Percentiles rank a stretch among this genome's conserved stretches.
Conservation (phyloP, 2,797 vertebrate species). For the Chaunax sp. region DNA sequence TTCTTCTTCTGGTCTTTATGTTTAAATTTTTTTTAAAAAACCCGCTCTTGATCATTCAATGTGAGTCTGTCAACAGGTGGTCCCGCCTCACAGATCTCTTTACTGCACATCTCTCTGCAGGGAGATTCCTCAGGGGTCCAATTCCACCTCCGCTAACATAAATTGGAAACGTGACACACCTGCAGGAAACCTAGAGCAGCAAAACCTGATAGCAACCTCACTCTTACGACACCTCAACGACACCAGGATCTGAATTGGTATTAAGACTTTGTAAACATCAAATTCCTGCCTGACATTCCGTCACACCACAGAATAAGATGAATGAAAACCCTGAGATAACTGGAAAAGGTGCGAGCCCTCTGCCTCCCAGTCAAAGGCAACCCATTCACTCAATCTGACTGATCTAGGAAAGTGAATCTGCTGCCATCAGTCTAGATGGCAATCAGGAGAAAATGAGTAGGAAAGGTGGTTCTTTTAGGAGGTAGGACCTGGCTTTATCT, state of each 20-base stretch:
- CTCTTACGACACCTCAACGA: constrained; percentile 25
- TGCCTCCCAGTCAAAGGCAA: constrained; percentile 25
- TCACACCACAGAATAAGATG: constrained; percentile 14
- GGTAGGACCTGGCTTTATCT: background rate
- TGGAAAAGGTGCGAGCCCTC: constrained; percentile 4
- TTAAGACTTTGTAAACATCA: constrained; percentile 9
- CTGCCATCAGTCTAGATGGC: constrained; percentile 26
- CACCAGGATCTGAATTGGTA: constrained; percentile 25
- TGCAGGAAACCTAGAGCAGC: constrained; percentile 56
- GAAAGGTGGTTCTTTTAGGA: background rate
- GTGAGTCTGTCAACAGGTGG: constrained; percentile 70
- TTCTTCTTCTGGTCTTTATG: constrained; percentile 5
- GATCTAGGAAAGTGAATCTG: constrained; percentile 44
- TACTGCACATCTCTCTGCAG: constrained; percentile 28
- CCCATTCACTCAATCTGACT: constrained; percentile 37
- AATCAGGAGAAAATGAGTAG: constrained; percentile 39
- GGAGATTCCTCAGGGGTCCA: constrained; percentile 63
- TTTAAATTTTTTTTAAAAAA: constrained; percentile 4
- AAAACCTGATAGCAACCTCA: constrained; percentile 36
- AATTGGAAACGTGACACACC: constrained; percentile 76
- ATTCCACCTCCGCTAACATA: constrained; percentile 68
- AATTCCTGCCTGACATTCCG: constrained; percentile 21
- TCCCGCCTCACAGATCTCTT: constrained; percentile 53
- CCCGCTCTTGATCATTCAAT: constrained; percentile 42
- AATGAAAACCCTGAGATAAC: constrained; percentile 29